Base-by-base conservation (phyloP, 2,113 vertebrate genomes). In the Rattus rattus region DNA sequence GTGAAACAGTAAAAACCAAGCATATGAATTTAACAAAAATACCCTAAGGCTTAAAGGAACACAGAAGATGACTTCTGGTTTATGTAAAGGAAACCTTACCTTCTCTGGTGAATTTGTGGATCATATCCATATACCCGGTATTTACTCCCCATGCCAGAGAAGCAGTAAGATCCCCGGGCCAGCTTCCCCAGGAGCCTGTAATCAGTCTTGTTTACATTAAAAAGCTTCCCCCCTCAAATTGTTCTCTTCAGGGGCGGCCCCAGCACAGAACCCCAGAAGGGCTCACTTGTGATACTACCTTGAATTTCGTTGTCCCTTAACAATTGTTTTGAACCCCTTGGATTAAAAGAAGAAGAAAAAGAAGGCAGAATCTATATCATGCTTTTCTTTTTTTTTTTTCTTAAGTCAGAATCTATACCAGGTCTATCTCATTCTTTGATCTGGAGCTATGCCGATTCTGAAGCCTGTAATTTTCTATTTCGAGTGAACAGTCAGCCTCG, bases 151-250 rank as follows among this genome's bases (percentile, higher is more conserved):
- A 76, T 97, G 94, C 92, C 94, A 97, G 98, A 97, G 95, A 93
- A 92, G 97, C 61, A 67, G 81, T 91, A 89, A 76, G 39, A n/a
- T 98, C 97, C 95, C 97, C 95, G 94, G 95, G 97, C 97, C 96
- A 92, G 0, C 97, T 98, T 98, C 98, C 96, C 92, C 97, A 47
- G 77, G 96, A 98, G 95, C 96, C 96, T 95, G 63, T n/a, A 95
- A 97, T 97, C 97, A 98, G 93, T 92, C 0, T 96, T 98, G 98
- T 99, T 99, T 99, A 99, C 98, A 98, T 96, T 97, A 98, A 98
- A 93, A 98, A 92, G 92, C 88, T 47, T 97, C 90, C 83, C 0
- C 86, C 98, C 94, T 95, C 94, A 72, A 97, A 94, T 75, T 96
- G 94, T 96, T 97, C 98, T 98, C 96, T 94, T 93, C 93, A 94